Evolutionary conservation across 2,797 vertebrate genomes (phyloP).

Genomic region (Sternarchorhynchus goeldii): DNA sequence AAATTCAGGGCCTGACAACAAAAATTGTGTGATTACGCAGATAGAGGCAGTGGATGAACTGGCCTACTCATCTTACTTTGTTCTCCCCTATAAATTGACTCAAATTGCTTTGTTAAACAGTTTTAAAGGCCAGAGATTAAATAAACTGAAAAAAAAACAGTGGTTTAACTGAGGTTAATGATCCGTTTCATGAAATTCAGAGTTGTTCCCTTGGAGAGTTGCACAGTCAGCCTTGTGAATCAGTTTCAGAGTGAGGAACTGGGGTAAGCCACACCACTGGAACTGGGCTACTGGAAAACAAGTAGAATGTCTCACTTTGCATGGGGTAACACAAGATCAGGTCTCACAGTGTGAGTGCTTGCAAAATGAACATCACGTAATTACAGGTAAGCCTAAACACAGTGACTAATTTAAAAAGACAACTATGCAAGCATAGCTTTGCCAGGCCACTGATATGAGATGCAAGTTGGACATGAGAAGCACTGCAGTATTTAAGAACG

Average conservation of each 20-base stretch:
- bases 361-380: no score
- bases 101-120: not conserved
- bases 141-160: slow-evolving; percentile 13
- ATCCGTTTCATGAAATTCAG: slow-evolving; percentile 8
- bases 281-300: not conserved
- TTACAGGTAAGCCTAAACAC: no score
- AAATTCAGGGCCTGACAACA: no score
- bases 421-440: no score
- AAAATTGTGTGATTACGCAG: no score
- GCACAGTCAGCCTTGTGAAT: not conserved
- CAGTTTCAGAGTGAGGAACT: not conserved
- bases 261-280: not conserved
- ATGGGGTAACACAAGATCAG: not conserved
- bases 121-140: slow-evolving; percentile 16
- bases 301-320: not conserved
- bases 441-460: no score
- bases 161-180: slow-evolving; percentile 21
- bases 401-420: no score
- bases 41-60: no score
- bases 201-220: not conserved
- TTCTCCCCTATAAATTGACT: not conserved
- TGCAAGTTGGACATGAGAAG: no score
- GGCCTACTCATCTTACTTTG: no score
- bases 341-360: not conserved
- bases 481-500: no score